These are phyloP conservation scores for Boleophthalmus pectinirostris DNA, from an alignment of 2,113 vertebrate species.

Conservation along the genomic window DNA sequence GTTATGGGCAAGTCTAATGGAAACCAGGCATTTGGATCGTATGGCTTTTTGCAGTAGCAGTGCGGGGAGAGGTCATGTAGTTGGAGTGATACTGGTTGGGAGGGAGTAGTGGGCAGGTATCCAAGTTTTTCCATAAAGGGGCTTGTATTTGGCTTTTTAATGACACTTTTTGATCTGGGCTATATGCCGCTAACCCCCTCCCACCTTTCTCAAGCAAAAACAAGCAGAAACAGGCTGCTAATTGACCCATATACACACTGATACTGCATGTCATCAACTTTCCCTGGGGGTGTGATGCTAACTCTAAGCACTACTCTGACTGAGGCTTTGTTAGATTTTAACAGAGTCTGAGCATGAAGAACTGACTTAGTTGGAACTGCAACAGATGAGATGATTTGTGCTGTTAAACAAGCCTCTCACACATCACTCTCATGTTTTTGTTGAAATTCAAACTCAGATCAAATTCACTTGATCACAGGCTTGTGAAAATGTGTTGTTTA, in stretches of 20 bases:
- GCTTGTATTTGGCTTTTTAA: constrained; percentile 65
- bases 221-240: constrained; percentile 12
- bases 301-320: too few species aligned
- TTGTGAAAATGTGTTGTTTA: too few species aligned
- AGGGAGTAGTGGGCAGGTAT: constrained; percentile 60
- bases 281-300: too few species aligned
- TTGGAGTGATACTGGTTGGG: constrained; percentile 55
- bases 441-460: too few species aligned
- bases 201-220: constrained; percentile 39
- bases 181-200: constrained; percentile 45
- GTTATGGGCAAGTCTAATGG: constrained; percentile 47
- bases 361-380: too few species aligned
- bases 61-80: constrained; percentile 37
- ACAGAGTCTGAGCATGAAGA: too few species aligned
- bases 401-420: too few species aligned
- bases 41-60: constrained; percentile 26
- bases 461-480: too few species aligned
- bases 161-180: constrained; percentile 65
- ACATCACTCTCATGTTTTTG: too few species aligned
- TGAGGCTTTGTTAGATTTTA: too few species aligned
- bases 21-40: constrained; percentile 46
- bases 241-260: constrained; percentile 2
- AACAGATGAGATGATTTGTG: too few species aligned
- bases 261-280: too few species aligned
- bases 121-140: constrained; percentile 55